phyloP scores from a whole-genome alignment of 2,113 vertebrate genomes.

The Nyctereutes procyonoides region DNA sequence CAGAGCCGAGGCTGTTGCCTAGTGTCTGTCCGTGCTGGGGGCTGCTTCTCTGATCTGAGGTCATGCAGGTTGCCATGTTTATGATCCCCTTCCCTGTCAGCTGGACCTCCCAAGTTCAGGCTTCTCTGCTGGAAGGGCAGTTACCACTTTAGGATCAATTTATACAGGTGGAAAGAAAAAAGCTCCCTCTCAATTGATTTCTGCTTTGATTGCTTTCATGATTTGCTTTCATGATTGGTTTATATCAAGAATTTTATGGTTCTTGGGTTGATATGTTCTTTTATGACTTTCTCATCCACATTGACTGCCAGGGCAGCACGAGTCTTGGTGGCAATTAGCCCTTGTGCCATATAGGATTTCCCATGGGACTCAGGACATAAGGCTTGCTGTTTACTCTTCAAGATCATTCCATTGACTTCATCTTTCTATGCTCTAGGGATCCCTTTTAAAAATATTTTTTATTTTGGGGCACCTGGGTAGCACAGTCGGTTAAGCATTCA shows the following conservation, averaged over 20 bases:
- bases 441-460: neutral
- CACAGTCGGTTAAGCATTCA: neutral
- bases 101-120: neutral
- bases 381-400: neutral
- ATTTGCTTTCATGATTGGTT: constrained; percentile 36
- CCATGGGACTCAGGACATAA: neutral
- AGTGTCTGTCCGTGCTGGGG: neutral
- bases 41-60: neutral
- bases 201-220: no score
- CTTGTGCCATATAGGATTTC: neutral
- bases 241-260: constrained; percentile 4
- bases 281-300: neutral
- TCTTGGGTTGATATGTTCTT: constrained; percentile 23
- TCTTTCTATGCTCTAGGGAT: neutral
- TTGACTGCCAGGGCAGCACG: neutral
- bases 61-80: neutral
- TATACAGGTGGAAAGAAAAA: neutral
- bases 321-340: neutral
- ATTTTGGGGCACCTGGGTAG: neutral
- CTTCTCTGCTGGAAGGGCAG: neutral
- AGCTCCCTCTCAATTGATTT: neutral
- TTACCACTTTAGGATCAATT: neutral
- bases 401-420: neutral
- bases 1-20: neutral
- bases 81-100: neutral